Evolutionary conservation across 2,113 vertebrate species (phyloP).

Genomic region (Podarcis cretensis): DNA sequence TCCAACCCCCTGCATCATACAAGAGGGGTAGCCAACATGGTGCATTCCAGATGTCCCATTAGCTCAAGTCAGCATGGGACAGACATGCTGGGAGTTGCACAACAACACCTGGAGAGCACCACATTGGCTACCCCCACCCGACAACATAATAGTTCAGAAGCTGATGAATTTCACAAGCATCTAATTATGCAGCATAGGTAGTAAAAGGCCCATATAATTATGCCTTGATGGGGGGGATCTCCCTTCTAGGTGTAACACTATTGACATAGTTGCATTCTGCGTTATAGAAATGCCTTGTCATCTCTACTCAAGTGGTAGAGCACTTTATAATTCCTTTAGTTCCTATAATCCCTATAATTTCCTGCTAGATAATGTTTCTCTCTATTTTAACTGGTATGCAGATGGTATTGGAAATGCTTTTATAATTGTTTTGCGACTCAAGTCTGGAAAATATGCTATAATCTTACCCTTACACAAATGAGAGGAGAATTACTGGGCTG

Average conservation of each 20-base stretch:
- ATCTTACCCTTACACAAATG: background rate
- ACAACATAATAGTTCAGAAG: background rate
- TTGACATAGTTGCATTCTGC: background rate
- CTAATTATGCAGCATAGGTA: background rate
- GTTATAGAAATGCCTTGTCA: background rate
- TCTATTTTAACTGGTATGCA: background rate
- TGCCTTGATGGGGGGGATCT: background rate
- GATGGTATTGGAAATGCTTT: background rate
- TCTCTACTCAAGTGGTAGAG: background rate
- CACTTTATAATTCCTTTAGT: background rate
- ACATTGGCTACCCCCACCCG: no score
- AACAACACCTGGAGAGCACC: no score
- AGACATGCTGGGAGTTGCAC: no score
- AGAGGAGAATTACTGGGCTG: background rate
- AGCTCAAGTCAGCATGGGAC: no score
- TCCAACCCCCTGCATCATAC: no score
- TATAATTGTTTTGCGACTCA: background rate
- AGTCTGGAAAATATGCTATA: background rate
- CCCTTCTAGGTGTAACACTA: background rate
- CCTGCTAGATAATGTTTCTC: background rate
- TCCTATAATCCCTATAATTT: no score
- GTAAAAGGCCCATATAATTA: background rate
- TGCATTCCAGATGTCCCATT: no score
- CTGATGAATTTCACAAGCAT: background rate
- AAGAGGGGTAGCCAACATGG: no score